Evolutionary conservation across 2,797 vertebrate species (phyloP).

Genomic region (Neosalanx taihuensis): DNA sequence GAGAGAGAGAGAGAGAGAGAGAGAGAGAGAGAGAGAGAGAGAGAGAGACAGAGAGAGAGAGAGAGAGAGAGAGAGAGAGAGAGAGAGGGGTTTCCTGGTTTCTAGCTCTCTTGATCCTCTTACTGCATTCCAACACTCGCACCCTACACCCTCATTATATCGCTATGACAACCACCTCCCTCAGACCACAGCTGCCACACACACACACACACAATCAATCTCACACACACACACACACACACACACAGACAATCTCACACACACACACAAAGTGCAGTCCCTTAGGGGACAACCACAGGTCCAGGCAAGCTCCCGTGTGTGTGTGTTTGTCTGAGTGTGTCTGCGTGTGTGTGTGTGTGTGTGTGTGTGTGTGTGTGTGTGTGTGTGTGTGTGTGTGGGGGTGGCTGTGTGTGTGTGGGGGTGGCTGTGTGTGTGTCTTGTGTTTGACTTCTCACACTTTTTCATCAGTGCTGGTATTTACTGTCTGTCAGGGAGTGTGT

Average conservation of each 20-base stretch:
- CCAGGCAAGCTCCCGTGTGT: neutral
- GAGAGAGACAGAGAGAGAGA: neutral
- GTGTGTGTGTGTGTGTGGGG: neutral
- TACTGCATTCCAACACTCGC: constrained; percentile 1
- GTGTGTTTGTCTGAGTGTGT: neutral
- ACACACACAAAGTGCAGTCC: too few relatives aligned
- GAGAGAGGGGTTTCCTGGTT: too few relatives aligned
- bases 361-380: neutral
- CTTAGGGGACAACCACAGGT: too few relatives aligned
- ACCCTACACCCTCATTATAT: constrained; percentile 6
- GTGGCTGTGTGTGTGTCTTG: neutral
- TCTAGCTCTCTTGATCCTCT: neutral
- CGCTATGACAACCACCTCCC: constrained; percentile 1
- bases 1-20: too few relatives aligned
- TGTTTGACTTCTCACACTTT: constrained; percentile 11
- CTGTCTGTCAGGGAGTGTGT: constrained; percentile 1
- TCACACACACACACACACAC: constrained; percentile 19
- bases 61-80: neutral
- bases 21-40: too few relatives aligned
- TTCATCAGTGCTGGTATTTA: constrained; percentile 7
- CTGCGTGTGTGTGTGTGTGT: neutral
- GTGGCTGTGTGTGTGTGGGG: too few relatives aligned
- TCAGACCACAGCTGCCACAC: neutral
- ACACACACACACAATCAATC: constrained; percentile 17
- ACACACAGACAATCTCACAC: constrained; percentile 3